phyloP scores from a whole-genome alignment of 2,797 vertebrate species.

The Manis crassicaudata region DNA sequence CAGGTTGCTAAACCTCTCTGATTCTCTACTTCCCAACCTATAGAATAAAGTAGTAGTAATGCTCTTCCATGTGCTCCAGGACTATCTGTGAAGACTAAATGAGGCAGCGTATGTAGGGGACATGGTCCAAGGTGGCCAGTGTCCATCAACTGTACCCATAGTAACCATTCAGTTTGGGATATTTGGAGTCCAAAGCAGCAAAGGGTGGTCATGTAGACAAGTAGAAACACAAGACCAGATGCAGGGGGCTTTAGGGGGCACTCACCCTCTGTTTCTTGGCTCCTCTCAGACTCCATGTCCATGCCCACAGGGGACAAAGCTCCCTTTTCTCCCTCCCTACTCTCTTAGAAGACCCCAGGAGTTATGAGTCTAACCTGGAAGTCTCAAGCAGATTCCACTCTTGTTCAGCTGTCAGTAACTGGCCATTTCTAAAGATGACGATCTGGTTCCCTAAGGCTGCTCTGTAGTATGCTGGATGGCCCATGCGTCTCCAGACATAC shows the following conservation, averaged over 20 bases:
- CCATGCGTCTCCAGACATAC: slow-evolving; percentile 46
- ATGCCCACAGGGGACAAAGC: not conserved
- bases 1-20: not conserved
- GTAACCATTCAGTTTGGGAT: not conserved
- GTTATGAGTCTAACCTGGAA: not conserved
- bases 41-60: not conserved
- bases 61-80: not conserved
- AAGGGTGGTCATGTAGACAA: not conserved
- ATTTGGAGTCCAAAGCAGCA: not conserved
- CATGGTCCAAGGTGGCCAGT: not conserved
- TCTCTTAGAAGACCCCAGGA: not conserved
- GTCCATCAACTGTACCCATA: too few relatives aligned
- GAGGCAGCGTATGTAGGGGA: accelerated
- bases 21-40: not conserved
- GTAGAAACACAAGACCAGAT: not conserved
- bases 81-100: not conserved
- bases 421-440: not conserved
- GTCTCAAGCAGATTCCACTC: not conserved
- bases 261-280: not conserved
- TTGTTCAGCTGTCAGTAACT: not conserved
- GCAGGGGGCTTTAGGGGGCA: accelerated
- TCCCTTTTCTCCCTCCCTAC: not conserved
- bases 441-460: slow-evolving; percentile 27
- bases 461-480: not conserved
- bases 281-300: not conserved